Base-by-base conservation (phyloP, 2,888 invertebrate genomes). In the Chouioia cunea region DNA sequence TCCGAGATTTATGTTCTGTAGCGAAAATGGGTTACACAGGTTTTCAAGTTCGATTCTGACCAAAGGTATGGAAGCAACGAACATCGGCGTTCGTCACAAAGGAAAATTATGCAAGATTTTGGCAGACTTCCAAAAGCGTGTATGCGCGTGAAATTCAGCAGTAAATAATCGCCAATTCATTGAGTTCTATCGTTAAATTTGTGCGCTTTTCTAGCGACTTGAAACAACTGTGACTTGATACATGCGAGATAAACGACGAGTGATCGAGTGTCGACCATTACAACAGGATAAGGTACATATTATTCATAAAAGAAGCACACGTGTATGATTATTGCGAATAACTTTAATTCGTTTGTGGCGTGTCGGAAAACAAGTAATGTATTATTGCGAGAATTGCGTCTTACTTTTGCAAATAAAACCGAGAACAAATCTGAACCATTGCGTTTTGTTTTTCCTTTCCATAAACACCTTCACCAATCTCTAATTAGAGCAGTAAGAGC, bases 11-110 rank as follows among this genome's bases (percentile, higher is more conserved):
- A 91, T 93, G 93, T 82, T 92, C 92, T 80, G 87, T 95, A 57
- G 89, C 90, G 1, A 87, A 87, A 77, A 89, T 87, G 73, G 90
- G 91, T 75, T 91, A 93, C 84, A 90, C 90, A 79, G 92, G 92
- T 79, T 96, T 95, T 84, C 91, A 90, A 76, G 92, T 96, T 87
- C 89, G 95, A 79, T 96, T 96, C 87, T 96, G 88, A 88, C 64
- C 2, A 47, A 60, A 10, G 16, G 4, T 16, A 59, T n/a, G n/a
- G n/a, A n/a, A n/a, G n/a, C n/a, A n/a, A n/a, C n/a, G n/a, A n/a
- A n/a, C n/a, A n/a, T n/a, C n/a, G n/a, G n/a, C n/a, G n/a, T n/a
- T n/a, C n/a, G n/a, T n/a, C n/a, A n/a, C n/a, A n/a, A n/a, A n/a
- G n/a, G n/a, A n/a, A n/a, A n/a, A n/a, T n/a, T n/a, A n/a, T n/a